Base-by-base conservation (phyloP, 1,140 invertebrate genomes). In the Diorhabda carinulata region DNA sequence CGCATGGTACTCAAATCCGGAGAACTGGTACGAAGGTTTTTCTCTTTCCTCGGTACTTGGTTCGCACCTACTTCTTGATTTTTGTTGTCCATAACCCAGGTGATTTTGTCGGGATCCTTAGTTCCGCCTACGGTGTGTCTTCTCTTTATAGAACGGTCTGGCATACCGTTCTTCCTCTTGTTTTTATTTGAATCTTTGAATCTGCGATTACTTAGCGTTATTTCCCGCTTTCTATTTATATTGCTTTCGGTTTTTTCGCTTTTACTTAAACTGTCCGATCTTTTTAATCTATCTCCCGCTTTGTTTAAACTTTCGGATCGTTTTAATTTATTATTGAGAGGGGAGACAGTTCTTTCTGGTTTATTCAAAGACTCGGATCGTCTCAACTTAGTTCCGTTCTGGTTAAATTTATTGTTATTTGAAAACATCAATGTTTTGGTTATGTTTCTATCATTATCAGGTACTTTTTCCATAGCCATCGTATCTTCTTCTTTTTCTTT, bases 101-200 rank as follows among this genome's bases (percentile, higher is more conserved):
- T 85, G 61, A 90, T 83, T 73, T 90, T 89, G 75, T 90, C 89
- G 43, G 90, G 92, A 79, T 96, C 93, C 78, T 94, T 92, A 0
- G 91, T 93, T 10, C 94, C 94, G 44, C 94, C 94, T 0, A 97
- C 93, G 2, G 94, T 97, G 81, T 96, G 94, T n/a, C 94, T 84
- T 8, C 94, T 84, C 80, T 94, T 94, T 71, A 94, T 92, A 52
- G 90, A 91, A 57, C 90, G 82, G 78, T 91, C 89, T 1, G 87
- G 88, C 86, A 89, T 90, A 47, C 89, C 89, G 78, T 90, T 91
- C 81, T 91, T 91, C 64, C 89, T 80, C 79, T 91, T 91, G 59
- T 90, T 79, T 78, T 90, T 90, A 5, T 86, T 86, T 58, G 86
- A 82, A 76, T 75, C 83, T 79, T 74, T 85, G 75, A 77, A 85